phyloP scores from a whole-genome alignment of 2,888 invertebrate species.

The Eucera pruinosa region DNA sequence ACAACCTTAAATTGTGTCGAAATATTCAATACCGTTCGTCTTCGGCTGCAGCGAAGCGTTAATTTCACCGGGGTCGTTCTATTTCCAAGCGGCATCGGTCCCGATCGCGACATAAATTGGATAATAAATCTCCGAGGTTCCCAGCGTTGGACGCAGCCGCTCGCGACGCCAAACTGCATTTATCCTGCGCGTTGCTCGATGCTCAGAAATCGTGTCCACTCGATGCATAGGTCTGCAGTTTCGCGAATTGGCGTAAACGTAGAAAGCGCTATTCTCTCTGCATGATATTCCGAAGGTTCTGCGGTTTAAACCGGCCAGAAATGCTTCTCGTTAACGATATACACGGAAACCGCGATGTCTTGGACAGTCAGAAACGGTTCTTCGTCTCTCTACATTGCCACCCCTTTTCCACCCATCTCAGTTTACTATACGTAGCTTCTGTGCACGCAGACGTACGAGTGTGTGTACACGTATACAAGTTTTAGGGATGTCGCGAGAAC shows the following conservation, averaged over 20 bases:
- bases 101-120: slow-evolving; percentile 53
- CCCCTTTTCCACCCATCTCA: not conserved
- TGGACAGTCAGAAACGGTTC: slow-evolving; percentile 42
- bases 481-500: slow-evolving; percentile 35
- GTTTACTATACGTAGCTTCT: not conserved
- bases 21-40: slow-evolving; percentile 28
- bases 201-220: slow-evolving; percentile 40
- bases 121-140: slow-evolving; percentile 55
- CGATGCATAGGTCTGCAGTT: slow-evolving; percentile 52
- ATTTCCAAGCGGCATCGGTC: slow-evolving; percentile 21
- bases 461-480: slow-evolving; percentile 21
- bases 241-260: not conserved
- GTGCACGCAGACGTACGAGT: not conserved
- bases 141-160: slow-evolving; percentile 11
- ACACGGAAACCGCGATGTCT: slow-evolving; percentile 48
- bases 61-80: slow-evolving; percentile 41
- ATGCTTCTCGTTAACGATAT: slow-evolving; percentile 64
- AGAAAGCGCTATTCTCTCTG: not conserved
- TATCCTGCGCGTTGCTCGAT: slow-evolving; percentile 10
- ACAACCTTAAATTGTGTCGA: slow-evolving; percentile 7
- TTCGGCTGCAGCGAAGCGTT: slow-evolving; percentile 11
- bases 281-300: slow-evolving; percentile 47
- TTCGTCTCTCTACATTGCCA: not conserved
- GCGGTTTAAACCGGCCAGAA: slow-evolving; percentile 48
- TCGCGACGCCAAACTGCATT: slow-evolving; percentile 27